Base-by-base conservation (phyloP, 2,113 vertebrate genomes). In the Verasper variegatus region DNA sequence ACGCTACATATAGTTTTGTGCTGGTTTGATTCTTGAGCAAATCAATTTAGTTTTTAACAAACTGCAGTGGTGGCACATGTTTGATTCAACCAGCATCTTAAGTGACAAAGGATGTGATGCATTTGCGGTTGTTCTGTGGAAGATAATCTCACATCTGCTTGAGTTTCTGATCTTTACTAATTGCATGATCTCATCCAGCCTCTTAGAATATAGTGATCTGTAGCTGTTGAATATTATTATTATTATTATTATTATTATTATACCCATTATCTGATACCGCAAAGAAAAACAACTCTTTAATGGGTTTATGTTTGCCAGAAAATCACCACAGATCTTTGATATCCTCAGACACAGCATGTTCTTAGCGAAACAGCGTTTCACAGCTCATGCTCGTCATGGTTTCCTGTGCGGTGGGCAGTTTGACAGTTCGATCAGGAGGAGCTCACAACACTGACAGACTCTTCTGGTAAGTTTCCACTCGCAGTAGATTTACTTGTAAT, bases 341-440 rank as follows among this genome's bases (percentile, higher is more conserved):
- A 80, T 84, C 79, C 42, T 62, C 74, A 82, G 83, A 90, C 88
- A 63, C 51, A 12, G 37, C 37, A 83, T 67, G 79, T 71, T 74
- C 57, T 62, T 74, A 60, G 37, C 62, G 71, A 79, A 83, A 52
- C 55, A 81, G 58, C 49, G 23, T 71, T 91, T 80, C 81, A 71
- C 82, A 88, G 81, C 77, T 72, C 55, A 3, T 51, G 56, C 49
- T 83, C 74, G 87, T 92, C 90, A 91, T 85, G 86, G 73, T 81
- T 95, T 95, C 94, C 94, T 95, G 94, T 95, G 89, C 82, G 85
- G 83, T 88, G 57, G 78, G 68, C 60, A 78, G 20, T 67, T 84
- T 79, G 69, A 84, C 78, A 85, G 68, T 75, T 76, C 80, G 84
- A 91, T 87, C 86, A 42, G 56, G 47, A 70, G 63, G 78, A 80